A percentile compares a stretch with the other conserved stretches of the same genome.
Evolutionary conservation across 2,113 vertebrate species (phyloP).

Genomic region (Erythrolamprus reginae): DNA sequence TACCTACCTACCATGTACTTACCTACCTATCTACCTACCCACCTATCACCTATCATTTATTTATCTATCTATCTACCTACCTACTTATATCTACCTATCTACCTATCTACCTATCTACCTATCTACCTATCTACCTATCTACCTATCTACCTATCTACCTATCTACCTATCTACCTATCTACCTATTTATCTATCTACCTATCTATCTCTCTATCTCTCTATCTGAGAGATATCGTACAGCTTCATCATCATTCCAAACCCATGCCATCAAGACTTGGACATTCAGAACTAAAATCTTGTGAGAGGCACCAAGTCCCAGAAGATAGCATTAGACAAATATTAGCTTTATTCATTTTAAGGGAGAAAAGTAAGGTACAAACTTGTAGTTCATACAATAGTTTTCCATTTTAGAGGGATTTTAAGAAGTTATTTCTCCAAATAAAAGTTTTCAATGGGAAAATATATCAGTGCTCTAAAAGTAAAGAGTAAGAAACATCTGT

Average conservation of each 20-base stretch:
- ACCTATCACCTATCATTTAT: too few relatives aligned
- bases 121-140: too few relatives aligned
- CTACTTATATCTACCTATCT: too few relatives aligned
- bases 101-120: too few relatives aligned
- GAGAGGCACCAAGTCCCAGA: neutral
- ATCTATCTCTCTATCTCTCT: too few relatives aligned
- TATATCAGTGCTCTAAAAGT: neutral
- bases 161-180: neutral
- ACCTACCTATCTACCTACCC: too few relatives aligned
- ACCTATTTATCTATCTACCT: neutral
- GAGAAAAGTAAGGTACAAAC: neutral
- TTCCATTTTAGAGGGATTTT: neutral
- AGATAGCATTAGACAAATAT: neutral
- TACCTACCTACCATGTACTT: too few relatives aligned
- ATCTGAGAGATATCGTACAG: neutral
- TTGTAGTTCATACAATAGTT: neutral
- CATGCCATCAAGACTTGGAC: neutral
- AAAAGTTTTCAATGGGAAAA: neutral
- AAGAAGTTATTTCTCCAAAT: neutral
- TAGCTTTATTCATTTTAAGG: too few relatives aligned
- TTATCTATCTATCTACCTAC: too few relatives aligned
- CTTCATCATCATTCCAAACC: neutral
- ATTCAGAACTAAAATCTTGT: neutral
- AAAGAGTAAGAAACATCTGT: neutral
- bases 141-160: too few relatives aligned